Conservation (phyloP, 37 sponge, comb jelly and placozoan species). For the Chondrilla cf. caribensis region DNA sequence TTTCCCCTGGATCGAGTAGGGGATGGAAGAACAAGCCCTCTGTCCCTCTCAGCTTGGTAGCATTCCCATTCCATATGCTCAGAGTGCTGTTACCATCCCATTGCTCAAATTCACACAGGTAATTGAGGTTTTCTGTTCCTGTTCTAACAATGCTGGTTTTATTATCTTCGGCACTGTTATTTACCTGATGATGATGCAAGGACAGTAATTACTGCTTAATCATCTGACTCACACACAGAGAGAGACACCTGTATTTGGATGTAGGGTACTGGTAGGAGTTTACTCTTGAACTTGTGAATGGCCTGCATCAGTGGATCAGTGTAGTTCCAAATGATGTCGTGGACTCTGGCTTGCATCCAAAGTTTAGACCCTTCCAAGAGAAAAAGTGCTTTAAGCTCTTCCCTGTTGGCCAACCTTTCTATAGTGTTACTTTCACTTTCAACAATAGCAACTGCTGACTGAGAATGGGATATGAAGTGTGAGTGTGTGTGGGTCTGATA, state of each 20-base stretch:
- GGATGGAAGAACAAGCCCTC: conserved; percentile 88
- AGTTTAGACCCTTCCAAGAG: conserved; percentile 13
- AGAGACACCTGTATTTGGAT: not conserved
- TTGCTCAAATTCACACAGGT: conserved; percentile 56
- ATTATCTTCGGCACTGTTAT: conserved; percentile 43
- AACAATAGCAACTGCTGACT: conserved; percentile 40
- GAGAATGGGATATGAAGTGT: not conserved
- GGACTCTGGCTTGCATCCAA: conserved; percentile 38
- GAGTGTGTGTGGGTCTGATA: not conserved
- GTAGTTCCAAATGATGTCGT: conserved; percentile 67
- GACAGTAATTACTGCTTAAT: not conserved
- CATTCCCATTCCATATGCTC: conserved; percentile 43
- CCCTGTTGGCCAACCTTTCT: not conserved
- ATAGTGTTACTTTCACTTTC: not conserved
- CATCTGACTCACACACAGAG: not conserved
- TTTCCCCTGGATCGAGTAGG: conserved; percentile 48
- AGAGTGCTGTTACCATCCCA: conserved; percentile 56
- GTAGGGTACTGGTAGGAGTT: conserved; percentile 7
- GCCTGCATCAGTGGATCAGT: conserved; percentile 48
- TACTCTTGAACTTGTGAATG: conserved; percentile 11
- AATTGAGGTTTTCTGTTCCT: conserved; percentile 45
- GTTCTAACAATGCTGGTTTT: conserved; percentile 54
- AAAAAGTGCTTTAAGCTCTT: not conserved
- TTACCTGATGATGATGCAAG: conserved; percentile 33
- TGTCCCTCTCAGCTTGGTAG: conserved; percentile 68